Conservation (phyloP, 2,113 vertebrate species). For the Vidua chalybeata region DNA sequence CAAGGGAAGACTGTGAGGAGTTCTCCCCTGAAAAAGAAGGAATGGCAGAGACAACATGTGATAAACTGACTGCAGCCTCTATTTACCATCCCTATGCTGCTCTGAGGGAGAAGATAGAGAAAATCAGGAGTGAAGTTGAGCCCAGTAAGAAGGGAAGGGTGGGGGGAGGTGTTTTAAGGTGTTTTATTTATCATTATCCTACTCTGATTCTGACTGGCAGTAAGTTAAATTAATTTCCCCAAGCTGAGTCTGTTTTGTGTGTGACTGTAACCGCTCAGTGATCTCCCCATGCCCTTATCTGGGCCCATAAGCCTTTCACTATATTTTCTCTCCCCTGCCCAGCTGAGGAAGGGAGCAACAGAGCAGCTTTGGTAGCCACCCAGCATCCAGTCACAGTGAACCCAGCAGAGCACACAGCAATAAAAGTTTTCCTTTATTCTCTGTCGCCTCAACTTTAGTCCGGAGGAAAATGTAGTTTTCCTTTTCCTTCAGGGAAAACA, state of each 20-base stretch:
- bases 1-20: neutral
- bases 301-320: neutral
- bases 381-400: neutral
- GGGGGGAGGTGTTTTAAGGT: neutral
- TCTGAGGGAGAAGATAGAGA: neutral
- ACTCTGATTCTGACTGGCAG: neutral
- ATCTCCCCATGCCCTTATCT: neutral
- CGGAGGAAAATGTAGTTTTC: neutral
- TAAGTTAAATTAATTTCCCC: neutral
- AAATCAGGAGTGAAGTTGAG: neutral
- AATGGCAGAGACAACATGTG: neutral
- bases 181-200: neutral
- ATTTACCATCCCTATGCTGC: neutral
- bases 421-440: neutral
- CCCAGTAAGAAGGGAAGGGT: neutral
- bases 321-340: neutral
- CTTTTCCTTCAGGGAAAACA: conserved; percentile 13
- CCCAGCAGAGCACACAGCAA: neutral
- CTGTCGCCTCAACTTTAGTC: neutral
- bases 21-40: neutral
- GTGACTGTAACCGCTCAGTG: neutral
- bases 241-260: fast-evolving
- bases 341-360: neutral
- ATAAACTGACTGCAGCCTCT: neutral
- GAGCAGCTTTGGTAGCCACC: neutral